Evolutionary conservation across 1,140 invertebrate genomes (phyloP), one percentile per base, ranked within the genome.

Genomic region (Scylla paramamosain): DNA sequence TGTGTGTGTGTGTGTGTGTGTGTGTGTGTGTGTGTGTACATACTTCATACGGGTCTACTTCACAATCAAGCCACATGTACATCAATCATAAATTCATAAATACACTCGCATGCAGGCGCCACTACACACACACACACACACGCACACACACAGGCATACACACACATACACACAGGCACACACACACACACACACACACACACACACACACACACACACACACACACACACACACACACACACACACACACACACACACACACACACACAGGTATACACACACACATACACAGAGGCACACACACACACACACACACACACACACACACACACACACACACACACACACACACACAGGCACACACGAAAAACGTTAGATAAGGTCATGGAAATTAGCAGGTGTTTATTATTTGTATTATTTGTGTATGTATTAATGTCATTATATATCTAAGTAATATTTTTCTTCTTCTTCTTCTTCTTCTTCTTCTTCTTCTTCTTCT

Each of bases 311-410:
- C 87, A 89, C 87, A 89, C 39, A 89, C 87, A 89, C 39, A 89
- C 87, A 89, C 87, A 89, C 39, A 45, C 87, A 87, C 84, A 87
- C 84, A 87, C 84, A 87, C 84, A 87, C 84, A 87, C 84, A 87
- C 84, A 87, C 84, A 87, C 84, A 31, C 84, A 87, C 87, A 87
- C 86, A 87, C 86, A 87, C 86, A 32, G 10, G 29, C 31, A 32
- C 8, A 59, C 4, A 59, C 29, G 59, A 52, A 52, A 0, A n/a
- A 48, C 7, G 39, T 48, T 29, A 91, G 16, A 59, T 29, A 91
- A 77, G 67, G 67, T 77, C 67, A 77, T 2, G 20, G 52, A 59
- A 20, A 59, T 14, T 14, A 14, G 52, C 52, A 2, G 39, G 39
- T 39, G 39, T 39, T 39, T 39, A 39, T 39, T 39, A 39, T 59